These are phyloP conservation scores for Falco naumanni DNA, from an alignment of 2,797 vertebrate genomes.

Conservation along the genomic window DNA sequence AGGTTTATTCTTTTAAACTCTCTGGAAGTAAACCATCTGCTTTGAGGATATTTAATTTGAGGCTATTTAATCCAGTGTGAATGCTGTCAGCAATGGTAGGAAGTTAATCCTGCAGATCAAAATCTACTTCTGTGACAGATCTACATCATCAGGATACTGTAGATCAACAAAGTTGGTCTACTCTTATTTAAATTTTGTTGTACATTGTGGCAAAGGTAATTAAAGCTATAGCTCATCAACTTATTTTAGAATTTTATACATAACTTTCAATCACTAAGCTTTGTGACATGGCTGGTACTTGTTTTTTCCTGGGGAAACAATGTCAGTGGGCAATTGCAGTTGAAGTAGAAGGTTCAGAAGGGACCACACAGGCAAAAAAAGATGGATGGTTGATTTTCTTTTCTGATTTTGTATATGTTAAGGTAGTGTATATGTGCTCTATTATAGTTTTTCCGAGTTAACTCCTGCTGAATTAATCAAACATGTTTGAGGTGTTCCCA, in stretches of 20 bases:
- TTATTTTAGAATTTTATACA: not conserved
- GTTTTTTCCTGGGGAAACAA: not conserved
- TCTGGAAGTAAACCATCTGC: not conserved
- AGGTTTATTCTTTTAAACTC: not conserved
- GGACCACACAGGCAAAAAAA: not conserved
- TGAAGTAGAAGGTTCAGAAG: not conserved
- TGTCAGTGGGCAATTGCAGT: not conserved
- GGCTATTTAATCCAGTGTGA: not conserved
- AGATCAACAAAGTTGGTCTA: not conserved
- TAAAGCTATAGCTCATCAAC: not conserved
- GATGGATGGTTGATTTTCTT: accelerated
- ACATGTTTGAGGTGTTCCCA: not conserved
- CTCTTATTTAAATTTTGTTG: not conserved
- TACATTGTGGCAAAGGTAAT: not conserved
- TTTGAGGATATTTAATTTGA: not conserved
- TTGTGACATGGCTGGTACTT: not conserved
- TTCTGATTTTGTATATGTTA: not conserved
- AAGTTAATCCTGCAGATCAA: not conserved
- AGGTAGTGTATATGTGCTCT: not conserved
- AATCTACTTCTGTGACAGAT: not conserved
- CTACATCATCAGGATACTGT: not conserved
- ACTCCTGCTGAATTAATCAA: not conserved
- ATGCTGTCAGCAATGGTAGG: not conserved
- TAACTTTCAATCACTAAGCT: not conserved
- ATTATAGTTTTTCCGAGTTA: not conserved